Percentiles rank a stretch among this genome's conserved stretches.
These are phyloP conservation scores for Pithys albifrons DNA, from an alignment of 2,113 vertebrate genomes.

Conservation along the genomic window DNA sequence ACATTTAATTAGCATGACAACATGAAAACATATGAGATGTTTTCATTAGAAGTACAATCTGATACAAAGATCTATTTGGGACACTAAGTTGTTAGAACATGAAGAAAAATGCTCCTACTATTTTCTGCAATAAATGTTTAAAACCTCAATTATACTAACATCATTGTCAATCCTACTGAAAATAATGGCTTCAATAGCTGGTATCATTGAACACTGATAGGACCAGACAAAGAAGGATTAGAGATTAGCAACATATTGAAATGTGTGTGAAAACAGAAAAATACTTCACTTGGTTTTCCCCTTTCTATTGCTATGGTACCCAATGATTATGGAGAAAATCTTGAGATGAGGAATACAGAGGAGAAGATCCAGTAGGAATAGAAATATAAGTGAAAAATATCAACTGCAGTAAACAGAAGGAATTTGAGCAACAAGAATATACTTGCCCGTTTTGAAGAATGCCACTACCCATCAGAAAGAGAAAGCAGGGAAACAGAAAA, in stretches of 20 bases:
- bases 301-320: slow-evolving; percentile 13
- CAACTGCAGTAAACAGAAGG: slow-evolving; percentile 73
- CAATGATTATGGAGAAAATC: slow-evolving; percentile 32
- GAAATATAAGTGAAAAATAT: slow-evolving; percentile 67
- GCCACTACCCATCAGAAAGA: slow-evolving; percentile 81
- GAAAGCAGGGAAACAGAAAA: slow-evolving; percentile 84
- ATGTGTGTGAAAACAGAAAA: slow-evolving; percentile 29
- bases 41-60: not conserved
- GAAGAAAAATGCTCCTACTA: not conserved
- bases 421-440: slow-evolving; percentile 80
- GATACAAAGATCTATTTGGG: not conserved
- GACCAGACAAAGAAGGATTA: slow-evolving; percentile 33
- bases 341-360: slow-evolving; percentile 72
- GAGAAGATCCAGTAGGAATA: slow-evolving; percentile 70
- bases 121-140: not conserved
- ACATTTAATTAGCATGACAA: not conserved
- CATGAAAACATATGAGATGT: not conserved
- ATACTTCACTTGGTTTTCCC: not conserved
- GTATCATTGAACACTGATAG: not conserved
- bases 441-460: slow-evolving; percentile 88
- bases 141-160: not conserved
- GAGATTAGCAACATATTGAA: slow-evolving; percentile 25
- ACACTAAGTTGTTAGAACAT: not conserved
- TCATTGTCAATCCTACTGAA: not conserved
- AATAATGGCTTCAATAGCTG: not conserved